Conservation (phyloP, 2,888 invertebrate genomes). For the Tachina grossa region DNA sequence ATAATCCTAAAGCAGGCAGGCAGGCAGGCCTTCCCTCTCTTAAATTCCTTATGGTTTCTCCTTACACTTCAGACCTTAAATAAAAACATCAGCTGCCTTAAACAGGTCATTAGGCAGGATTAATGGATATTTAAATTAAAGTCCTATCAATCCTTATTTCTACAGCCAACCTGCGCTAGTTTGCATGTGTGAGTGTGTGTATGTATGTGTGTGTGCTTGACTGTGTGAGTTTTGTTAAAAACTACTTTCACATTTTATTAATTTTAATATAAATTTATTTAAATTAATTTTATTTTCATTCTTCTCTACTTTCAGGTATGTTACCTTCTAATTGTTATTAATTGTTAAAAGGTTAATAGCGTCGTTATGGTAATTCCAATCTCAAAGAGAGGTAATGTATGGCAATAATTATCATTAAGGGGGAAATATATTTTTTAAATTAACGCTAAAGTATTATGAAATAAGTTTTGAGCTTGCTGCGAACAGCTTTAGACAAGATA, state of each 20-base stretch:
- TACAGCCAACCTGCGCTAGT: not conserved
- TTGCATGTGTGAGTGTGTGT: not conserved
- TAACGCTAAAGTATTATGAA: not conserved
- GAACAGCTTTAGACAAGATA: no score
- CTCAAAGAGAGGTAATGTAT: constrained; percentile 15
- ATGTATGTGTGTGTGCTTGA: not conserved
- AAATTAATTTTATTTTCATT: constrained; percentile 55
- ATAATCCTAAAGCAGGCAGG: not conserved
- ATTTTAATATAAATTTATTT: constrained; percentile 60
- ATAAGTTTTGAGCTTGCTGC: no score
- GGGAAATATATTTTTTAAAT: not conserved
- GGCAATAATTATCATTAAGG: constrained; percentile 1
- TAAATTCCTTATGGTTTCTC: not conserved
- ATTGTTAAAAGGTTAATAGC: constrained; percentile 51
- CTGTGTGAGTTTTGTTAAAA: not conserved
- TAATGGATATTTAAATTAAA: constrained; percentile 65
- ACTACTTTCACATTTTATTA: constrained; percentile 17
- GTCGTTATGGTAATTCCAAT: not conserved
- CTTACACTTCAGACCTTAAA: not conserved
- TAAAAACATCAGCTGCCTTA: constrained; percentile 63
- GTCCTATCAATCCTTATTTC: constrained; percentile 56
- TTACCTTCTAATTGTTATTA: constrained; percentile 54
- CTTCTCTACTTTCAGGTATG: constrained; percentile 62
- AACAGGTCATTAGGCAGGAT: constrained; percentile 67
- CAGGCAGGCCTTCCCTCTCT: not conserved